Evolutionary conservation across 1,140 invertebrate species (phyloP).

Genomic region (Rhizoglyphus robini): DNA sequence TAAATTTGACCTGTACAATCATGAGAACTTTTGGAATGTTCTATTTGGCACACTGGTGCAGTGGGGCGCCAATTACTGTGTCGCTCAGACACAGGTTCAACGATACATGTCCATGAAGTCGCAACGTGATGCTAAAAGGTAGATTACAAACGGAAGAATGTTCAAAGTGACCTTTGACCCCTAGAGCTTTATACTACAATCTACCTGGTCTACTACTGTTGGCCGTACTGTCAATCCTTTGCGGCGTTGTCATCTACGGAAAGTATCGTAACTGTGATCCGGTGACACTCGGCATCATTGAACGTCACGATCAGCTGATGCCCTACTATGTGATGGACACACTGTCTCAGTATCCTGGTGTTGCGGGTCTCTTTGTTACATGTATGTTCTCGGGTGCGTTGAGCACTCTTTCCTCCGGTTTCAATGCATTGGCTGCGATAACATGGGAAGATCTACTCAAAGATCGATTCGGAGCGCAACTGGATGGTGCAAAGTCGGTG

Average conservation of each 20-base stretch:
- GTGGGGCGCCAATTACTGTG: constrained; percentile 19
- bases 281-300: constrained; percentile 27
- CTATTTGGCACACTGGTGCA: no score
- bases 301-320: constrained; percentile 29
- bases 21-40: constrained; percentile 22
- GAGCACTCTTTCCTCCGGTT: constrained; percentile 23
- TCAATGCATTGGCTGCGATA: constrained; percentile 24
- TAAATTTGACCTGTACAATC: constrained; percentile 21
- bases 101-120: constrained; percentile 22
- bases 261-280: constrained; percentile 33
- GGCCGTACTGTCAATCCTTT: constrained; percentile 9
- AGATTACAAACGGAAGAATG: not conserved
- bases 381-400: constrained; percentile 30
- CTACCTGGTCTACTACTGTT: constrained; percentile 16
- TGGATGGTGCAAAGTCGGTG: not conserved
- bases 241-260: constrained; percentile 33
- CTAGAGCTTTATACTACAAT: constrained; percentile 15
- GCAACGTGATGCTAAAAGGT: constrained; percentile 17
- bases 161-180: not conserved
- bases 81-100: constrained; percentile 23
- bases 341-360: constrained; percentile 27
- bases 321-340: constrained; percentile 30
- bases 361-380: constrained; percentile 31
- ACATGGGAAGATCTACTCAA: constrained; percentile 25
- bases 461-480: not conserved